Percentiles rank a stretch among this genome's conserved stretches.
Evolutionary conservation across 1,140 invertebrate genomes (phyloP).

Genomic region (Cepaea nemoralis): DNA sequence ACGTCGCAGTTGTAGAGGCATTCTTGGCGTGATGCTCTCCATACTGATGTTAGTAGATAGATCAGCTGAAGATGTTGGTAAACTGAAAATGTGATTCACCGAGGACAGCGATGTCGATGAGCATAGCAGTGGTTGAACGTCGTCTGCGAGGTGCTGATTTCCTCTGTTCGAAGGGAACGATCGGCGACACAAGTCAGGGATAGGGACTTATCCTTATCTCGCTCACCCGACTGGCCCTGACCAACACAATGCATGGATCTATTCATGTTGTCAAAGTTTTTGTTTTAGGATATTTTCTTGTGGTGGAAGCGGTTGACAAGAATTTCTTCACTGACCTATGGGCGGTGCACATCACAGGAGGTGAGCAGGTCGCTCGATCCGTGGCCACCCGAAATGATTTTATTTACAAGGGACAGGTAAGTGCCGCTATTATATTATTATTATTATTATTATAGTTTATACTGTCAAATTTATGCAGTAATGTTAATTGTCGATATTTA

Average conservation of each 20-base stretch:
- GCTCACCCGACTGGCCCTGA: constrained; percentile 40
- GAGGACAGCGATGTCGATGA: constrained; percentile 31
- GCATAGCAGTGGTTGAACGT: not conserved
- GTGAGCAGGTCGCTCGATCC: constrained; percentile 51
- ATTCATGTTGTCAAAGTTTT: constrained; percentile 50
- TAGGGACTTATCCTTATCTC: constrained; percentile 32
- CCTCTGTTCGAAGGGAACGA: constrained; percentile 20
- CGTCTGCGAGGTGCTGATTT: constrained; percentile 16
- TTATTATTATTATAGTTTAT: too few species aligned
- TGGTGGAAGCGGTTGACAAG: constrained; percentile 46
- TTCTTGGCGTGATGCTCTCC: not conserved
- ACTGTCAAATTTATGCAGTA: too few species aligned
- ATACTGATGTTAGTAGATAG: not conserved
- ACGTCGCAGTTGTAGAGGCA: not conserved
- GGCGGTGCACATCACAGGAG: constrained; percentile 60
- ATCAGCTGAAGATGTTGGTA: constrained; percentile 6
- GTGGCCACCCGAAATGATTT: constrained; percentile 60
- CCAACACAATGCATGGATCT: constrained; percentile 56
- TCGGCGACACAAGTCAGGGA: constrained; percentile 16
- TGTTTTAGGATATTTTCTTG: constrained; percentile 52
- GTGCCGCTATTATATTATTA: constrained; percentile 10
- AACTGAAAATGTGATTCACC: constrained; percentile 30
- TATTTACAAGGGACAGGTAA: constrained; percentile 59
- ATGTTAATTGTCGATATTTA: too few species aligned
- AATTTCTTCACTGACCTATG: constrained; percentile 59